These are phyloP conservation scores for Silurus asotus DNA, from an alignment of 2,113 vertebrate species.

Conservation along the genomic window DNA sequence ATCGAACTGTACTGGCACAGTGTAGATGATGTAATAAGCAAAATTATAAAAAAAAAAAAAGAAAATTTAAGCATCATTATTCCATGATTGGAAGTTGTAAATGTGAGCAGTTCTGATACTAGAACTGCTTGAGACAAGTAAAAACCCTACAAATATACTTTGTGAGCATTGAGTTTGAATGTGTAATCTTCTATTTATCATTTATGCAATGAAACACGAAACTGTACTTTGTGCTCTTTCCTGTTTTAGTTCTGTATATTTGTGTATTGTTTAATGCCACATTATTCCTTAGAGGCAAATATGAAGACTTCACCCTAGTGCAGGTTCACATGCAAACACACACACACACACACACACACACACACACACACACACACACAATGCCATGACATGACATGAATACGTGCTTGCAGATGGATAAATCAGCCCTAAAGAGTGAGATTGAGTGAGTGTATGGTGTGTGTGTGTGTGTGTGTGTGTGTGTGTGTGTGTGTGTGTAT, in stretches of 20 bases:
- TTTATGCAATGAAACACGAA: background rate
- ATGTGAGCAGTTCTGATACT: background rate
- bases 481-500: background rate
- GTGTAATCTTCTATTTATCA: background rate
- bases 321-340: no score
- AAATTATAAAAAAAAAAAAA: background rate
- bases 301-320: background rate
- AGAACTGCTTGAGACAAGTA: background rate
- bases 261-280: no score
- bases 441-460: background rate
- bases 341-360: no score
- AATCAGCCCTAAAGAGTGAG: background rate
- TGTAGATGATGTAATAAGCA: background rate
- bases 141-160: background rate
- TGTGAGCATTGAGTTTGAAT: background rate
- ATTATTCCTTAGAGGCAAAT: background rate
- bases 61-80: background rate
- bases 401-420: background rate
- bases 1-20: background rate
- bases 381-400: background rate
- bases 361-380: no score
- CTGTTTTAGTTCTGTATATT: background rate
- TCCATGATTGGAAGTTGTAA: background rate
- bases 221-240: background rate
- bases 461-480: background rate